Conservation (phyloP, 2,113 vertebrate genomes). For the Elanus axillaris region DNA sequence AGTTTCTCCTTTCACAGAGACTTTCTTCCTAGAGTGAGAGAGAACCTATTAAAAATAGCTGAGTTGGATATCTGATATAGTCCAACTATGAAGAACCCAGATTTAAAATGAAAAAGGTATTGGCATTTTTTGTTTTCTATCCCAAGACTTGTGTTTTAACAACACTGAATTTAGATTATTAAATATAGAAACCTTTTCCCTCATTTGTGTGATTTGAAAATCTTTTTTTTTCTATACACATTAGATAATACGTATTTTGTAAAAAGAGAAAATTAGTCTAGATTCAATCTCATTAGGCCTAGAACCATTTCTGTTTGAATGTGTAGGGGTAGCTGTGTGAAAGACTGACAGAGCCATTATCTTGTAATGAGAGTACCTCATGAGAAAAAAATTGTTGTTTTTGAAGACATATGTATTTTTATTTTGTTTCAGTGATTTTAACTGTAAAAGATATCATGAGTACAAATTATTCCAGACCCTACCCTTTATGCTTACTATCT, state of each 20-base stretch:
- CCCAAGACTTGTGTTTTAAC: neutral
- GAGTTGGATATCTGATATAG: neutral
- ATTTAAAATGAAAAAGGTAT: neutral
- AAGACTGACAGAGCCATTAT: neutral
- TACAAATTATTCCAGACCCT: neutral
- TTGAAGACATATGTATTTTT: neutral
- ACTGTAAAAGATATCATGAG: neutral
- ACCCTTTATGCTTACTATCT: neutral
- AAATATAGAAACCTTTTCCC: neutral
- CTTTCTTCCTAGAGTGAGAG: neutral
- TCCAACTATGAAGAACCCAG: neutral
- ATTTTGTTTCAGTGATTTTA: neutral
- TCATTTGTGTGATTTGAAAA: neutral
- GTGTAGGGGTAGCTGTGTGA: neutral
- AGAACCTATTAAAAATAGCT: neutral
- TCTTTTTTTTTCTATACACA: neutral
- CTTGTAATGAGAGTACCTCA: neutral
- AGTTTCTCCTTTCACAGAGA: neutral
- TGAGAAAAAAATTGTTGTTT: neutral
- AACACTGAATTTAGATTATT: neutral
- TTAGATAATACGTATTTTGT: neutral
- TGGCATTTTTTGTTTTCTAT: neutral
- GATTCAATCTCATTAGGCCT: neutral
- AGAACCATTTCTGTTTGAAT: neutral
- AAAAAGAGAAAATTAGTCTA: neutral